Evolutionary conservation across 2,113 vertebrate genomes (phyloP), one percentile per base, ranked within the genome.

Genomic region (Ciconia boyciana): DNA sequence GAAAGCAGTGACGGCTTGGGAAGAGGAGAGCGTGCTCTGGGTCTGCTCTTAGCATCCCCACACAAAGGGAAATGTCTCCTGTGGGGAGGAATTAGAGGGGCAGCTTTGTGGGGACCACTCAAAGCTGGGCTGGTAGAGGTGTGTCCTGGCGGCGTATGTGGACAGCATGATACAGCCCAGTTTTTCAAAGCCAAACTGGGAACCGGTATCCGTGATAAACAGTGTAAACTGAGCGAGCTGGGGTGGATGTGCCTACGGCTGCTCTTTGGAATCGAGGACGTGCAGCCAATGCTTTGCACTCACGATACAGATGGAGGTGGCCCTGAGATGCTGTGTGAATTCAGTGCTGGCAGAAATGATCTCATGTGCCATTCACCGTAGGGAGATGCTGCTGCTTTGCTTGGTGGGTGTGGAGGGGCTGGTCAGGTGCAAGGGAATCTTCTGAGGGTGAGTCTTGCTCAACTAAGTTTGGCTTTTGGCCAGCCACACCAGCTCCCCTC

Each of bases 281-380:
- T 52, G 44, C 51, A 36, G 36, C 2, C 7, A 6, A 3, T 8
- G n/a, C 51, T 43, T 69, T 6, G 1, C 6, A 1, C n/a, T 81
- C 11, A 2, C 1, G 5, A 3, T 13, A 20, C 16, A 9, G 61
- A 14, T 7, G 5, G 29, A 39, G 41, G 71, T 9, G 39, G 17
- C 24, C 16, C 14, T 1, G 20, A 31, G 71, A 13, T 25, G 46
- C 70, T 32, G 34, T 13, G 48, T 13, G 4, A 16, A 48, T 14
- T n/a, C 57, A 28, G 64, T 41, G 55, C 64, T 64, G 49, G 41
- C 72, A 62, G 41, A 14, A 83, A 12, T 22, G 65, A 16, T 22
- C n/a, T 20, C 9, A 11, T 2, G 34, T 64, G 64, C n/a, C 2
- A 0, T 41, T 46, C 1, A 4, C 64, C 1, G 0, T 15, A 15